Percentiles rank a stretch among this genome's conserved stretches.
Evolutionary conservation across 2,113 vertebrate species (phyloP).

Genomic region (Microcebus murinus): DNA sequence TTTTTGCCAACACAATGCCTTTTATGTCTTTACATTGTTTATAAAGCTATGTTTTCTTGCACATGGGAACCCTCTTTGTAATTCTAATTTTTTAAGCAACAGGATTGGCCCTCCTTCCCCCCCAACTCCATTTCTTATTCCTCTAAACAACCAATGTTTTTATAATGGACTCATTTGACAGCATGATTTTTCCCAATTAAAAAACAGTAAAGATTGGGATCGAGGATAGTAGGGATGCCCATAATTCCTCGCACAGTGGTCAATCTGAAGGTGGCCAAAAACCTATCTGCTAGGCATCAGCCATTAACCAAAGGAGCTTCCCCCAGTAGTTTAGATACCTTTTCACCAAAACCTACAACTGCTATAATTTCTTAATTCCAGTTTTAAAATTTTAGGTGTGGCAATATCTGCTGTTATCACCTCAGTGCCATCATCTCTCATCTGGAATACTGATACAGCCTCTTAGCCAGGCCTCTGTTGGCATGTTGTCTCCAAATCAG

Average conservation of each 20-base stretch:
- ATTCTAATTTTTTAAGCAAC: conserved; percentile 85
- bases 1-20: conserved; percentile 87
- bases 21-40: conserved; percentile 86
- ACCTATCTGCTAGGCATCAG: background rate
- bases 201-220: conserved; percentile 54
- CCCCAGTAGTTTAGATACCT: background rate
- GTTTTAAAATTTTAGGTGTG: background rate
- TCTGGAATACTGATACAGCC: background rate
- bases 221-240: background rate
- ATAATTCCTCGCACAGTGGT: background rate
- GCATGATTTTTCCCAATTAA: conserved; percentile 36
- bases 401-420: background rate
- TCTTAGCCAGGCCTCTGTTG: background rate
- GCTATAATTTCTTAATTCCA: background rate
- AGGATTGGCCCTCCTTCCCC: conserved; percentile 72
- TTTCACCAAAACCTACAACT: background rate
- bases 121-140: background rate
- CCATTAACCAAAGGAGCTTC: background rate
- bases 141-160: background rate
- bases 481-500: background rate
- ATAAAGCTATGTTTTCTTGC: conserved; percentile 79
- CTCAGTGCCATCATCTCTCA: background rate
- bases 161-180: conserved; percentile 14
- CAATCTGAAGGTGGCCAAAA: background rate
- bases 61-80: conserved; percentile 74